Percentiles rank a stretch among this genome's conserved stretches.
phyloP scores from a whole-genome alignment of 2,113 vertebrate genomes.

The Paraplagusia blochii region DNA sequence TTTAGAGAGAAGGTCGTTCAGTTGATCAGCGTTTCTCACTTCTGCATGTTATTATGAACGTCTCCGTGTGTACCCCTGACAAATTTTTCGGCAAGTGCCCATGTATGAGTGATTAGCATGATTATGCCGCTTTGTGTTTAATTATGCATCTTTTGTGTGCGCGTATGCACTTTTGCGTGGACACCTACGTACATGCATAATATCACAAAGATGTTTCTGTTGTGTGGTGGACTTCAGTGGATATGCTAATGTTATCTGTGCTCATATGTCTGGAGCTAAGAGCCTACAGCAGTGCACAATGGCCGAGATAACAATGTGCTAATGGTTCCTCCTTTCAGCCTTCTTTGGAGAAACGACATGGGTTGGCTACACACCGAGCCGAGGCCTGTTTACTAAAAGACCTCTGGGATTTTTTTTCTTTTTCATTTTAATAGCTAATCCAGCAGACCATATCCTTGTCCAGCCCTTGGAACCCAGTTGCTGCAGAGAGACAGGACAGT shows the following conservation, averaged over 20 bases:
- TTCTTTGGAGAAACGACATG: constrained; percentile 44
- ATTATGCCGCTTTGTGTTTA: constrained; percentile 40
- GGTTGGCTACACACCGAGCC: constrained; percentile 44
- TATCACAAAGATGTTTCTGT: constrained; percentile 17
- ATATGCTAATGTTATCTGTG: constrained; percentile 11
- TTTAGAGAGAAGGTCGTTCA: constrained; percentile 66
- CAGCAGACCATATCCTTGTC: constrained; percentile 15
- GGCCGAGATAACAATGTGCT: constrained; percentile 41
- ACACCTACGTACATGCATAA: constrained; percentile 43
- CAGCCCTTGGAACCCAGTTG: background rate
- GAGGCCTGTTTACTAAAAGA: constrained; percentile 58
- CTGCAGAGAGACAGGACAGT: background rate
- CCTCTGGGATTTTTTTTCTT: constrained; percentile 54
- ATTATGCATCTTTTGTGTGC: constrained; percentile 36
- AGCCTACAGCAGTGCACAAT: constrained; percentile 39
- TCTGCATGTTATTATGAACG: constrained; percentile 29
- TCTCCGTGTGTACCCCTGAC: constrained; percentile 3
- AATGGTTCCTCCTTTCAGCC: constrained; percentile 6
- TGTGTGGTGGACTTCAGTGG: constrained; percentile 25
- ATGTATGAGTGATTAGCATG: constrained; percentile 18
- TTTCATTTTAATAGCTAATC: background rate
- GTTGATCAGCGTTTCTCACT: constrained; percentile 52
- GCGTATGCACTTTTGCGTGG: constrained; percentile 14
- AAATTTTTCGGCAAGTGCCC: constrained; percentile 18
- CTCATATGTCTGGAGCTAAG: constrained; percentile 16